These are phyloP conservation scores for Astreopora myriophthalma DNA, from an alignment of 64 coral and sea anemone species.

Conservation along the genomic window DNA sequence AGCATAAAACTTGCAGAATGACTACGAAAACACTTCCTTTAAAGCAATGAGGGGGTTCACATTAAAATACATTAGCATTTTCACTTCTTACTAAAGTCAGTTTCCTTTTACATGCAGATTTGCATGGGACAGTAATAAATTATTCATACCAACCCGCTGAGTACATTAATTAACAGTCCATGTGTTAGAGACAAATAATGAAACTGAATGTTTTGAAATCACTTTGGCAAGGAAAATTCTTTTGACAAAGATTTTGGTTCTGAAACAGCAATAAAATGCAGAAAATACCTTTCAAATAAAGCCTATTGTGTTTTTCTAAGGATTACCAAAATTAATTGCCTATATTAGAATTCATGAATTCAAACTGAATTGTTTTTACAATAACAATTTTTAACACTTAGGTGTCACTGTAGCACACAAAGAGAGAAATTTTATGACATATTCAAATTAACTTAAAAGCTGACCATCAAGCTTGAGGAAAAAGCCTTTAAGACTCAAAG, in stretches of 20 bases:
- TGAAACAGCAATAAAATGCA: not conserved
- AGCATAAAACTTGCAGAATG: too few relatives aligned
- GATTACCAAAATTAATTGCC: slow-evolving; percentile 15
- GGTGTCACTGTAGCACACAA: not conserved
- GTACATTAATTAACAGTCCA: not conserved
- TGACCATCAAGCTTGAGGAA: not conserved
- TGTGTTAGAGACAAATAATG: not conserved
- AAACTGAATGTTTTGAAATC: not conserved
- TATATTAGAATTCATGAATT: slow-evolving; percentile 29
- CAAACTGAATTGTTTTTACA: slow-evolving; percentile 27
- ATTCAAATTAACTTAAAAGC: not conserved
- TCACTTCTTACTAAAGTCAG: not conserved
- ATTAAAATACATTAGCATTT: slow-evolving; percentile 38
- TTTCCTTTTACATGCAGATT: slow-evolving; percentile 50
- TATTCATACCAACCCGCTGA: slow-evolving; percentile 23
- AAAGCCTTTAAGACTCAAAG: not conserved
- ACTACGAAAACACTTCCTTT: slow-evolving; percentile 34
- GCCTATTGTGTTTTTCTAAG: not conserved
- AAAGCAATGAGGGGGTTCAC: not conserved
- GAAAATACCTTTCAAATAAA: not conserved
- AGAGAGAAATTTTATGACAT: slow-evolving; percentile 12
- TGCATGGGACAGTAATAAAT: slow-evolving; percentile 9
- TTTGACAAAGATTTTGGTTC: not conserved
- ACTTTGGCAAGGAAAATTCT: not conserved
- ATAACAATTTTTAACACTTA: not conserved